A percentile compares a stretch with the other conserved stretches of the same genome.
These are phyloP conservation scores for Trididemnum nubilum DNA, from an alignment of 23 tunicate genomes.

Conservation along the genomic window DNA sequence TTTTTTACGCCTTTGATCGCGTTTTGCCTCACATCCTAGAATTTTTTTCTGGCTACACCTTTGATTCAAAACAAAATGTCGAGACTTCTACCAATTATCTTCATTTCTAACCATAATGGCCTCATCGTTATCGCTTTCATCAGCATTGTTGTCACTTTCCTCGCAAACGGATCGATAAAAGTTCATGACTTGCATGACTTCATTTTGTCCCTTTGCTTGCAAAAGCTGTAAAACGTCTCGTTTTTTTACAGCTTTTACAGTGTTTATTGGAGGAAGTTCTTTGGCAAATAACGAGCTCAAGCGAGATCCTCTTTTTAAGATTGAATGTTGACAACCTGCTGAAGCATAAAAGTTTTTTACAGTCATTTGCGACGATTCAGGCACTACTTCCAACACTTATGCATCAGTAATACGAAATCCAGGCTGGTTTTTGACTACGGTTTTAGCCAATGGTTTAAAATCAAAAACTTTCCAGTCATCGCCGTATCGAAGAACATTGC, in stretches of 20 bases:
- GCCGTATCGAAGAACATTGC: slow-evolving; percentile 10
- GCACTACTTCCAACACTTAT: slow-evolving; percentile 8
- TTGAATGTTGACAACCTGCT: slow-evolving; percentile 6
- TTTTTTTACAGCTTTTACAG: slow-evolving; percentile 7
- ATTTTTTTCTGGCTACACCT: too few species aligned
- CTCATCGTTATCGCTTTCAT: not conserved
- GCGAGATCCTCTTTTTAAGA: slow-evolving; percentile 10
- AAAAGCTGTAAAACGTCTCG: slow-evolving; percentile 11
- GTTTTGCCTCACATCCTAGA: too few species aligned
- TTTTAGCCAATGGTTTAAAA: slow-evolving; percentile 4
- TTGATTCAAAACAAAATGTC: not conserved
- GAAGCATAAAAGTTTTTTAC: slow-evolving; percentile 15
- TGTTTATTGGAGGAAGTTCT: slow-evolving; percentile 9
- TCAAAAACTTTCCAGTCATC: slow-evolving; percentile 21
- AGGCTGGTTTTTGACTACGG: slow-evolving; percentile 8
- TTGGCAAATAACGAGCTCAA: not conserved
- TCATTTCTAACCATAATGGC: not conserved
- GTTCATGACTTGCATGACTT: not conserved
- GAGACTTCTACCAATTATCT: not conserved
- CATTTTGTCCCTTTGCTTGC: slow-evolving; percentile 7
- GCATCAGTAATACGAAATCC: slow-evolving; percentile 9
- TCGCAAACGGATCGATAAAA: not conserved
- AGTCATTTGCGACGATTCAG: slow-evolving; percentile 9
- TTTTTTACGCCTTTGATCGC: too few species aligned
- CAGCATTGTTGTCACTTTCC: not conserved